These are phyloP conservation scores for Aphelocoma californica DNA, from an alignment of 2,797 vertebrate species.

Conservation along the genomic window DNA sequence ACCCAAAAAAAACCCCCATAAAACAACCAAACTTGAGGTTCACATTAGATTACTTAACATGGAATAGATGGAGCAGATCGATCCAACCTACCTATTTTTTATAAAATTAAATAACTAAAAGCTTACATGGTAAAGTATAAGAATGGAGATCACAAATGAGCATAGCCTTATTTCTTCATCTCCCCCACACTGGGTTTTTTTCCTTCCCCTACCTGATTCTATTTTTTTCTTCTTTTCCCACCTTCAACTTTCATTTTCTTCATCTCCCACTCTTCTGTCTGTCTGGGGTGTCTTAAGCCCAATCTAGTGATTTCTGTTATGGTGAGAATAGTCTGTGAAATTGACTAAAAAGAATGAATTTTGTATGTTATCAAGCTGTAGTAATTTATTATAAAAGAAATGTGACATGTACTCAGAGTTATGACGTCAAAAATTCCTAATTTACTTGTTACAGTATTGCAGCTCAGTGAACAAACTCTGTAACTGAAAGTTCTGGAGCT, in stretches of 20 bases:
- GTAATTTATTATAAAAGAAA: background rate
- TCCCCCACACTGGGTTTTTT: accelerated
- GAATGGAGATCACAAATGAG: background rate
- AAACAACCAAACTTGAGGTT: background rate
- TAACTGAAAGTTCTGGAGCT: background rate
- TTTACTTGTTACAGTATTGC: background rate
- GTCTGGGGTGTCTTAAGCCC: background rate
- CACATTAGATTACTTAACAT: background rate
- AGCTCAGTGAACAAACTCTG: background rate
- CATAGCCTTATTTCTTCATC: background rate
- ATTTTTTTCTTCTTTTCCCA: background rate
- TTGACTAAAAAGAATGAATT: background rate
- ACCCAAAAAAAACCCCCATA: accelerated
- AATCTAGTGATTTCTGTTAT: background rate
- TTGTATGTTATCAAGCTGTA: background rate
- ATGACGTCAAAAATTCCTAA: background rate
- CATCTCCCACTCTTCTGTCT: background rate
- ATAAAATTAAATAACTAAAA: background rate
- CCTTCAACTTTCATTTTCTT: background rate
- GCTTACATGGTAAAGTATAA: background rate
- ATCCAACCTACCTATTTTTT: background rate
- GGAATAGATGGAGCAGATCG: background rate
- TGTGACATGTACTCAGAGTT: background rate
- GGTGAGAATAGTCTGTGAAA: background rate
- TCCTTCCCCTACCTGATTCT: background rate